phyloP scores from a whole-genome alignment of 2,797 vertebrate genomes.

The Aratinga solstitialis region DNA sequence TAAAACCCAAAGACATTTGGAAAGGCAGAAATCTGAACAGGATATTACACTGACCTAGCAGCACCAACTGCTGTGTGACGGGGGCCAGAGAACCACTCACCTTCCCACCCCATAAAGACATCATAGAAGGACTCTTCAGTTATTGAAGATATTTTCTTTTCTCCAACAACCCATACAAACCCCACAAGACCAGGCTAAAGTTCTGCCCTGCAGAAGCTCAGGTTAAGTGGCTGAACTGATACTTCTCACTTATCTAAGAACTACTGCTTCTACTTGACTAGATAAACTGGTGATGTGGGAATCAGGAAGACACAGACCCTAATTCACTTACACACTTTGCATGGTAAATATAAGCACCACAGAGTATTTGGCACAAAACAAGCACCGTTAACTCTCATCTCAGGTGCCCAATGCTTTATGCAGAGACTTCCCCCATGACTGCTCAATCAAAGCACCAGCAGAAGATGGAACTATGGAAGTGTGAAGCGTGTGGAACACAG shows the following conservation, averaged over 20 bases:
- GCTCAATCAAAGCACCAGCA: not conserved
- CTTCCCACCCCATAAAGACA: not conserved
- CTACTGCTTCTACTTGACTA: not conserved
- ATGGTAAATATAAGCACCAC: not conserved
- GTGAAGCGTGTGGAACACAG: not conserved
- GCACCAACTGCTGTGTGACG: not conserved
- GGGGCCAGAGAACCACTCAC: not conserved
- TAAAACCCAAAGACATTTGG: not conserved
- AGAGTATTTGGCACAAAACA: not conserved
- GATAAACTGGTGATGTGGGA: not conserved
- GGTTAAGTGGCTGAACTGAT: not conserved
- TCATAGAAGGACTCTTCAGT: fast-evolving
- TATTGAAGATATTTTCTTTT: not conserved
- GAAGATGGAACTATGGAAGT: not conserved
- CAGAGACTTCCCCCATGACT: not conserved
- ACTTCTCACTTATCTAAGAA: not conserved
- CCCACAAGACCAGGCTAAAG: not conserved
- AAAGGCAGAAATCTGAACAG: not conserved
- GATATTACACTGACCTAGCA: not conserved
- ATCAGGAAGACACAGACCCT: not conserved
- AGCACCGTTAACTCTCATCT: not conserved
- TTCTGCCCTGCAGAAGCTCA: not conserved
- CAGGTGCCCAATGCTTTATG: not conserved
- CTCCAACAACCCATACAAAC: not conserved
- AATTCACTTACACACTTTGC: not conserved